Conservation (phyloP, 2,797 vertebrate genomes). For the Cichlasoma orientale region DNA sequence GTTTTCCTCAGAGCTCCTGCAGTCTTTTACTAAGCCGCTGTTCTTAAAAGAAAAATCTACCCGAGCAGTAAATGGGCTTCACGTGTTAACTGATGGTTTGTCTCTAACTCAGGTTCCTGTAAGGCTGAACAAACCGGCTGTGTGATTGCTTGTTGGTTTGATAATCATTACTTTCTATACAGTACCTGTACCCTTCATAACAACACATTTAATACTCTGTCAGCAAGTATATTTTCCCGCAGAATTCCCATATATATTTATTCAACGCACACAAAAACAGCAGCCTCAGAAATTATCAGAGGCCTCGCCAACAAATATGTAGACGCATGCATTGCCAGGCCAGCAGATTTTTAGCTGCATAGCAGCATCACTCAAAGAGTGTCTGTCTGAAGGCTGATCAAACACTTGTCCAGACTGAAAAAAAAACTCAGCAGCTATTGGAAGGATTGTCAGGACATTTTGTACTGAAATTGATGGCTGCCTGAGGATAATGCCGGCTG, state of each 20-base stretch:
- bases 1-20: conserved; percentile 13
- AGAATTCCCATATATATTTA: conserved; percentile 42
- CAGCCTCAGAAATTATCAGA: background rate
- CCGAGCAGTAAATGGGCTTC: conserved; percentile 23
- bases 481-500: background rate
- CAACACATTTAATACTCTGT: conserved; percentile 18
- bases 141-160: conserved; percentile 19
- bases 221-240: background rate
- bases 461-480: background rate
- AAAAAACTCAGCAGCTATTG: background rate
- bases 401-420: conserved; percentile 2
- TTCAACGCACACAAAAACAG: conserved; percentile 31
- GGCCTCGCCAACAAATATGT: background rate
- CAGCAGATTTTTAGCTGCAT: conserved; percentile 4
- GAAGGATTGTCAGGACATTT: conserved; percentile 6
- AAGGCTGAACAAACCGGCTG: conserved; percentile 49
- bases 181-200: conserved; percentile 9
- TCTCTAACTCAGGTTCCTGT: conserved; percentile 11
- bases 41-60: conserved; percentile 25
- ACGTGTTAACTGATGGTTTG: conserved; percentile 49
- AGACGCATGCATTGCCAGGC: conserved; percentile 5
- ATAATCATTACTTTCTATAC: conserved; percentile 36
- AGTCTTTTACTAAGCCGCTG: conserved; percentile 20
- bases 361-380: background rate
- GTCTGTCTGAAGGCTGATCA: background rate